phyloP scores from a whole-genome alignment of 2,113 vertebrate genomes.

The Gnathochromis pfefferi region DNA sequence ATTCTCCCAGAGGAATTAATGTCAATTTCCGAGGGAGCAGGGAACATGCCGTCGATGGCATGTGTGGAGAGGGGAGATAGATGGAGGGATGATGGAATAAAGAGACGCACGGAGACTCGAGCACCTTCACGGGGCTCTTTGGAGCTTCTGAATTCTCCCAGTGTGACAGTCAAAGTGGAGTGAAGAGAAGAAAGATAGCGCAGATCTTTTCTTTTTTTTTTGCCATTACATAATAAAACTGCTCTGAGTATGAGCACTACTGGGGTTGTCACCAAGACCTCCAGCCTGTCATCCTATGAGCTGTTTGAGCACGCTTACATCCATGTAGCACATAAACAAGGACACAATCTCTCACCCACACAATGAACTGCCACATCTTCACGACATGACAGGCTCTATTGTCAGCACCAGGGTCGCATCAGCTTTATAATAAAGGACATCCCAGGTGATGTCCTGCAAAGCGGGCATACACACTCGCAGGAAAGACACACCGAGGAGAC shows the following conservation, averaged over 20 bases:
- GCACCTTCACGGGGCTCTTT: slow-evolving; percentile 8
- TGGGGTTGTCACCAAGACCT: background rate
- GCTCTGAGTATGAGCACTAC: background rate
- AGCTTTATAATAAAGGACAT: slow-evolving; percentile 12
- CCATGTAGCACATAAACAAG: background rate
- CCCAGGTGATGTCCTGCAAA: background rate
- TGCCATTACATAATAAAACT: slow-evolving; percentile 27
- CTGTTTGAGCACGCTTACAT: background rate
- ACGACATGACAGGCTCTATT: background rate
- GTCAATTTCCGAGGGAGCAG: background rate
- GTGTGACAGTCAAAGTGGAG: background rate
- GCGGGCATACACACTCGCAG: background rate
- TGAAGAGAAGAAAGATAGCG: background rate
- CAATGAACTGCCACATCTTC: background rate
- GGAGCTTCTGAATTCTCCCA: background rate
- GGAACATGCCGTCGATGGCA: background rate
- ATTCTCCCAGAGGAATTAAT: background rate
- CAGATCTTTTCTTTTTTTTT: background rate
- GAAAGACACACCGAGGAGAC: background rate
- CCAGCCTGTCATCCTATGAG: background rate
- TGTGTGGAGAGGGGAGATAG: background rate
- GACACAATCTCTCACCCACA: background rate
- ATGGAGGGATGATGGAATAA: background rate
- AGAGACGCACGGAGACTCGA: background rate
- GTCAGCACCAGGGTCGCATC: background rate